Evolutionary conservation across 2,797 vertebrate genomes (phyloP), one percentile per base, ranked within the genome.

Genomic region (Fistularia tabacaria): DNA sequence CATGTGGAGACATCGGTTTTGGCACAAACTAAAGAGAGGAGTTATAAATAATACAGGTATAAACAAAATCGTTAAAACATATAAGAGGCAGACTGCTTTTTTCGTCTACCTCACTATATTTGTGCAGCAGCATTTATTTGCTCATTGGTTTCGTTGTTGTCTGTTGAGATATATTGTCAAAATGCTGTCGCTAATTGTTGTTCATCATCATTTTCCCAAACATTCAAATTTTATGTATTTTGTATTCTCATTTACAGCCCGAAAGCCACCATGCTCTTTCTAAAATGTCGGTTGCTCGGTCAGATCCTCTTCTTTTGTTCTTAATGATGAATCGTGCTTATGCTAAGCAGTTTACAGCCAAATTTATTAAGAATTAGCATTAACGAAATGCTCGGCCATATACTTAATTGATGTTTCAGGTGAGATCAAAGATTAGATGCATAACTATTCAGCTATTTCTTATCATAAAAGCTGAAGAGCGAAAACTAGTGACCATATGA

Each of bases 1-100:
- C 62, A 81, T 58, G 55, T 50, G 52, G 59, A 70, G 63, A 62
- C 68, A 82, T 77, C 72, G 72, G 72, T 66, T 79, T 83, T 83
- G 78, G 62, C 72, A 52, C 54, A 59, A 79, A 73, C 71, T 78
- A 77, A 70, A 71, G 51, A 74, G 10, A 59, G 49, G 14, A 36
- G 58, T 81, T 56, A 79, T 82, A 66, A 83, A 87, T 84, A 76
- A 82, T 69, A 63, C 63, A 80, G 54, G 49, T 56, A 57, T 49
- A 64, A 66, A 77, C 46, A 69, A 69, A 63, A 73, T 46, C 14
- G 48, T 77, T 46, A 36, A 46, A 79, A 79, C 58, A 72, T 65
- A 42, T 57, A 56, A 59, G 66, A 51, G 9, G 44, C 10, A 54
- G 14, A 39, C 14, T n/a, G 41, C 14, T 2, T 60, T 66, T 56